Conservation (phyloP, 2,888 invertebrate genomes). For the Laspeyria flexula region DNA sequence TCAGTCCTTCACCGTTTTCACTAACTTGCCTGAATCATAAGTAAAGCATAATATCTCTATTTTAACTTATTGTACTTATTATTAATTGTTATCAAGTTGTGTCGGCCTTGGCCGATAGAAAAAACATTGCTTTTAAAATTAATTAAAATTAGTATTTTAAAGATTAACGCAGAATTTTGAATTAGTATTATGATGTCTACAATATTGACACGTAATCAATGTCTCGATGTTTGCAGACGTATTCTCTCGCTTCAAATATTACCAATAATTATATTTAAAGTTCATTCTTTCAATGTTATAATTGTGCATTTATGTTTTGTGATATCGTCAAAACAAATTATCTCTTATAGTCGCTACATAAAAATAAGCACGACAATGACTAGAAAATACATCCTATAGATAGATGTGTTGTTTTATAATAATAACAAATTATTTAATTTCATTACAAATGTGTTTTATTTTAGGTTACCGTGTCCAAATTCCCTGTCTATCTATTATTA, state of each 20-base stretch:
- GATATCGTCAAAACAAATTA: conserved; percentile 50
- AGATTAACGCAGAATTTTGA: no score
- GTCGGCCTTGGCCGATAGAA: no score
- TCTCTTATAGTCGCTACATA: conserved; percentile 38
- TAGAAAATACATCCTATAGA: conserved; percentile 81
- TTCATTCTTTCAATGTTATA: conserved; percentile 33
- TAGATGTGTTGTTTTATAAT: conserved; percentile 82
- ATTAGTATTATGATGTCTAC: no score
- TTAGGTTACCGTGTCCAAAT: background rate
- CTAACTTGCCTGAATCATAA: background rate
- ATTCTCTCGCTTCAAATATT: conserved; percentile 32
- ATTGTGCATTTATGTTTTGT: conserved; percentile 65
- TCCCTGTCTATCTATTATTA: no score
- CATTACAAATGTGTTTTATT: conserved; percentile 76
- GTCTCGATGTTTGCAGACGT: conserved; percentile 21
- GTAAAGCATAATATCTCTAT: conserved; percentile 22
- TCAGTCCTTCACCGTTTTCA: conserved; percentile 10
- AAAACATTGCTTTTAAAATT: no score
- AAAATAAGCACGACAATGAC: conserved; percentile 69
- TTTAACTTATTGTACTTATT: conserved; percentile 26
- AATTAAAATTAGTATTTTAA: no score
- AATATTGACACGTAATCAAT: conserved; percentile 23
- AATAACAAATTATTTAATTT: conserved; percentile 83
- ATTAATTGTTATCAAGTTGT: background rate
- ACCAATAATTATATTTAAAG: conserved; percentile 36